A percentile compares a stretch with the other conserved stretches of the same genome.
Conservation (phyloP, 2,797 vertebrate genomes). For the Acanthurus lineatus region DNA sequence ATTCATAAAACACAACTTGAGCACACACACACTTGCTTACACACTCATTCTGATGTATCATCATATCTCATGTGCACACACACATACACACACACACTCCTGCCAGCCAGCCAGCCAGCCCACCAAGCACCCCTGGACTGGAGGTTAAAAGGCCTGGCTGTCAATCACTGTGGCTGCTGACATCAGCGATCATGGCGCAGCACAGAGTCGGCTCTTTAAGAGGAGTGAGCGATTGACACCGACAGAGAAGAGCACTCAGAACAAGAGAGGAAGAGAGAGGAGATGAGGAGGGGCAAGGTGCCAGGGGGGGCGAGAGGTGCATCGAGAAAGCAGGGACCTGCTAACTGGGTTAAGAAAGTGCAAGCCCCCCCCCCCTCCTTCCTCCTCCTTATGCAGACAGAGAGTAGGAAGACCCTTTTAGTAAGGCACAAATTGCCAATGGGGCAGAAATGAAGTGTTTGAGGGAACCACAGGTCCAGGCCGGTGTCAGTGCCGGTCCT, state of each 20-base stretch:
- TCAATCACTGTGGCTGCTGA: conserved; percentile 84
- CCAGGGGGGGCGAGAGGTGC: conserved; percentile 69
- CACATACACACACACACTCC: not conserved
- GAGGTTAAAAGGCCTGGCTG: conserved; percentile 83
- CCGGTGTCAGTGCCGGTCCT: conserved; percentile 65
- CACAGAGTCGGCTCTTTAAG: conserved; percentile 74
- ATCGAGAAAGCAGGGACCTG: conserved; percentile 67
- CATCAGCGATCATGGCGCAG: conserved; percentile 81
- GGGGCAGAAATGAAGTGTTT: conserved; percentile 80
- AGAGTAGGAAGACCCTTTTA: conserved; percentile 74
- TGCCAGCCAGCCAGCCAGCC: conserved; percentile 26
- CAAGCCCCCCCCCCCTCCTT: conserved; percentile 30
- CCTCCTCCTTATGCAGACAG: conserved; percentile 8
- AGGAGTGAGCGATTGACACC: conserved; percentile 77
- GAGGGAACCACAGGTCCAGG: conserved; percentile 68
- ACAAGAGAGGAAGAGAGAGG: conserved; percentile 43
- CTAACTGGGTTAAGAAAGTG: conserved; percentile 85
- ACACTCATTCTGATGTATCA: conserved; percentile 60
- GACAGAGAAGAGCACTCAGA: conserved; percentile 79
- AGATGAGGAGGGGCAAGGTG: conserved; percentile 32
- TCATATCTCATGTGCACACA: conserved; percentile 52
- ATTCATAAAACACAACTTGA: conserved; percentile 15
- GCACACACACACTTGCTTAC: conserved; percentile 30
- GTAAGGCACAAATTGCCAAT: conserved; percentile 80
- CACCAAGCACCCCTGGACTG: conserved; percentile 56